Evolutionary conservation across 2,888 invertebrate species (phyloP).

Genomic region (Drosophila anomalata): DNA sequence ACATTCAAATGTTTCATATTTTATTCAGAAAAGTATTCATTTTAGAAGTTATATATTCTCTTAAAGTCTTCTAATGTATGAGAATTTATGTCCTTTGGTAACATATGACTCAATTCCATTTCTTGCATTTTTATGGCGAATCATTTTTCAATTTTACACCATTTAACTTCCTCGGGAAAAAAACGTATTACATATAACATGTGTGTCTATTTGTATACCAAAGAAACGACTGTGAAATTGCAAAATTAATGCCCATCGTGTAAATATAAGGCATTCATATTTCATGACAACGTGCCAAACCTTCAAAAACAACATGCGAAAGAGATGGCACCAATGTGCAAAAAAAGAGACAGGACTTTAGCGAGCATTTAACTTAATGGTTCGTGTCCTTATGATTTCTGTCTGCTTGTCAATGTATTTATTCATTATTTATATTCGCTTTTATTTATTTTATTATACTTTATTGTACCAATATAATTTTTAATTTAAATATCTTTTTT

Average conservation of each 20-base stretch:
- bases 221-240: constrained; percentile 59
- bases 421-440: constrained; percentile 65
- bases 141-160: constrained; percentile 29
- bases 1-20: neutral
- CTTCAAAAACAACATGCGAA: constrained; percentile 39
- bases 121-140: constrained; percentile 15
- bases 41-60: neutral
- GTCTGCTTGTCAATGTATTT: constrained; percentile 57
- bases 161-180: constrained; percentile 16
- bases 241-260: constrained; percentile 67
- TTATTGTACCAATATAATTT: constrained; percentile 9
- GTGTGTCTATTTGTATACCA: constrained; percentile 38
- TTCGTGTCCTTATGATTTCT: constrained; percentile 57
- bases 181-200: constrained; percentile 12
- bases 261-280: constrained; percentile 66
- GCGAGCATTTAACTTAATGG: constrained; percentile 68
- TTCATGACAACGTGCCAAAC: constrained; percentile 62
- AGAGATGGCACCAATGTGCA: constrained; percentile 9
- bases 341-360: constrained; percentile 20
- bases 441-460: constrained; percentile 15
- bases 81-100: neutral
- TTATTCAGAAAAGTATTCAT: neutral
- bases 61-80: neutral
- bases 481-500: neutral
- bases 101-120: constrained; percentile 9